phyloP scores from a whole-genome alignment of 2,113 vertebrate species.

The Calidris pygmaea region DNA sequence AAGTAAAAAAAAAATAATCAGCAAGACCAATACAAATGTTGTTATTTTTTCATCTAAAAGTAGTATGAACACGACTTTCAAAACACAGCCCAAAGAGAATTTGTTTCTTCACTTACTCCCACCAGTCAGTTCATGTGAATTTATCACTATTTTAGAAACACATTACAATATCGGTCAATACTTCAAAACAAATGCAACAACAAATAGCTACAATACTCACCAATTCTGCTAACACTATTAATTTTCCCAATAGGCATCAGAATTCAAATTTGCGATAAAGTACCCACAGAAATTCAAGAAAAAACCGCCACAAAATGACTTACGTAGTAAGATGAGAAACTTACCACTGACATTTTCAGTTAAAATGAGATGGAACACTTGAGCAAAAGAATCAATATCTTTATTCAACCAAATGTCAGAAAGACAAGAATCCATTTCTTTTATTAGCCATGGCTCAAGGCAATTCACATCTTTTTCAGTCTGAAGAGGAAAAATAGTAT shows the following conservation, averaged over 20 bases:
- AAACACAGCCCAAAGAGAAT: background rate
- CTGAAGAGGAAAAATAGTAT: slow-evolving; percentile 62
- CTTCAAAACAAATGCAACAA: background rate
- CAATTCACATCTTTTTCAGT: slow-evolving; percentile 79
- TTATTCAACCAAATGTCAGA: slow-evolving; percentile 87
- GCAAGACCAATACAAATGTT: background rate
- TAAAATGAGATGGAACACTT: slow-evolving; percentile 92
- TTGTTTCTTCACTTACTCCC: background rate
- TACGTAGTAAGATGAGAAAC: background rate
- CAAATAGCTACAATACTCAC: background rate
- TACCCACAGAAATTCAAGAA: background rate
- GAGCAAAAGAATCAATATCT: slow-evolving; percentile 85
- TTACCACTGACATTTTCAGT: slow-evolving; percentile 90
- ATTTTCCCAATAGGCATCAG: background rate
- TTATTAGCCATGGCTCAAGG: slow-evolving; percentile 86
- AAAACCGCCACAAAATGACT: too few species aligned
- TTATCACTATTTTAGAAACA: background rate
- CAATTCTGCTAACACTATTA: background rate
- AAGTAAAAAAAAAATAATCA: background rate
- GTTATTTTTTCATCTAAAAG: background rate
- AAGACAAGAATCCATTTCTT: slow-evolving; percentile 94
- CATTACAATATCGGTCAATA: background rate
- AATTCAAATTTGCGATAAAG: background rate
- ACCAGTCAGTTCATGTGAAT: background rate
- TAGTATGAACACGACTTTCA: background rate